A percentile compares a stretch with the other conserved stretches of the same genome.
Evolutionary conservation across 2,113 vertebrate genomes (phyloP).

Genomic region (Eclectus roratus): DNA sequence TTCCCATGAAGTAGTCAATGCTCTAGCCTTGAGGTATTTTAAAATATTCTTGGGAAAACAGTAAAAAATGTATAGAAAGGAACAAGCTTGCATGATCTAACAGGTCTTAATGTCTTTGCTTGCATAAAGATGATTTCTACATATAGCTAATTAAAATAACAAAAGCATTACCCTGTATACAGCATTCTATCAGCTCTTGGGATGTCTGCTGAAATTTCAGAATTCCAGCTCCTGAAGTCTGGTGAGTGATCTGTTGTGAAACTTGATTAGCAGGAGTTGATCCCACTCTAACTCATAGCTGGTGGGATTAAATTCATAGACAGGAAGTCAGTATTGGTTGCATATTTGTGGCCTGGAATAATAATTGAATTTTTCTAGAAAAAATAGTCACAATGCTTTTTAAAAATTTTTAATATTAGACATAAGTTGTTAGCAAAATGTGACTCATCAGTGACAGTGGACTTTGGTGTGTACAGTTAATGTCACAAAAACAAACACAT

Average conservation of each 20-base stretch:
- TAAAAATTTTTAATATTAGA: slow-evolving; percentile 18
- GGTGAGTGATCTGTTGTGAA: slow-evolving; percentile 31
- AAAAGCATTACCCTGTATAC: background rate
- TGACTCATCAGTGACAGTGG: slow-evolving; percentile 66
- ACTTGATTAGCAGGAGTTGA: slow-evolving; percentile 38
- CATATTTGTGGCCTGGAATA: slow-evolving; percentile 55
- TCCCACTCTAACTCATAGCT: background rate
- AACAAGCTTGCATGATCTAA: background rate
- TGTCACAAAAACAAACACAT: slow-evolving; percentile 58
- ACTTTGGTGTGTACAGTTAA: slow-evolving; percentile 38
- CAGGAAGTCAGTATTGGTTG: slow-evolving; percentile 43
- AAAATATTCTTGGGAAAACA: background rate
- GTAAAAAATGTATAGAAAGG: background rate
- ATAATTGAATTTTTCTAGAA: slow-evolving; percentile 15
- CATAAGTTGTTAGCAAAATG: slow-evolving; percentile 2
- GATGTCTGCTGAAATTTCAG: slow-evolving; percentile 28
- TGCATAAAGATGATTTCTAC: background rate
- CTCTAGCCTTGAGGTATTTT: background rate
- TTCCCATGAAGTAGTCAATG: background rate
- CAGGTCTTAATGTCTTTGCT: background rate
- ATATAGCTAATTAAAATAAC: background rate
- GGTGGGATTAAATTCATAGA: slow-evolving; percentile 39
- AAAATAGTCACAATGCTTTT: slow-evolving; percentile 25
- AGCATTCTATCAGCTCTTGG: background rate
- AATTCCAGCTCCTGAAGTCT: slow-evolving; percentile 10